Evolutionary conservation across 2,888 invertebrate species (phyloP).

Genomic region (Agrochola litura): DNA sequence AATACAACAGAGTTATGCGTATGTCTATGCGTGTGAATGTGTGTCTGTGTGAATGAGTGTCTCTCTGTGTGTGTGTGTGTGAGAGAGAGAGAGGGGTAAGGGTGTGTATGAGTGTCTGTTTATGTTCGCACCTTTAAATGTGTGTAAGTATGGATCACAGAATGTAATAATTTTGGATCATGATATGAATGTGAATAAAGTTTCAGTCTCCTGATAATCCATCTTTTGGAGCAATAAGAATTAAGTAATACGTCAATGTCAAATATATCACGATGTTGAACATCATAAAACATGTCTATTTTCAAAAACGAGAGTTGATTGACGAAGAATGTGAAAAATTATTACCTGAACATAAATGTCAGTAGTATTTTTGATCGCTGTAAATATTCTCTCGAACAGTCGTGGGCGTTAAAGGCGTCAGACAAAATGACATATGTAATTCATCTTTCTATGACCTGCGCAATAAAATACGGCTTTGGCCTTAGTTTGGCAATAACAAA

Average conservation of each 20-base stretch:
- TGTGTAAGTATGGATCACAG: too few relatives aligned
- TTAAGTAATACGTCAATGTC: background rate
- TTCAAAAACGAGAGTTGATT: slow-evolving; percentile 5
- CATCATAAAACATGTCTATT: slow-evolving; percentile 14
- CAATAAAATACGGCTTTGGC: slow-evolving; percentile 17
- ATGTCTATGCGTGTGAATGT: too few relatives aligned
- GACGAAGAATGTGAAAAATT: slow-evolving; percentile 16
- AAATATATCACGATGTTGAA: background rate
- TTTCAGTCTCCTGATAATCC: too few relatives aligned
- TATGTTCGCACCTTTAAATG: too few relatives aligned
- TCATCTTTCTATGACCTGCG: slow-evolving; percentile 21
- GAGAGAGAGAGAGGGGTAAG: too few relatives aligned
- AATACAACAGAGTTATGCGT: too few relatives aligned
- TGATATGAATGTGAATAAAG: too few relatives aligned
- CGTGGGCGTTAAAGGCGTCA: slow-evolving; percentile 20
- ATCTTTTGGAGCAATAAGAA: too few relatives aligned
- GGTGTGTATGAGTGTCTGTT: too few relatives aligned
- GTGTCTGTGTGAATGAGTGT: too few relatives aligned
- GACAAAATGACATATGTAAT: slow-evolving; percentile 13
- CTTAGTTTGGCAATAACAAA: background rate
- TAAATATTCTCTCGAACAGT: slow-evolving; percentile 22
- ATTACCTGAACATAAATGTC: slow-evolving; percentile 4
- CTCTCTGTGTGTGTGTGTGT: too few relatives aligned
- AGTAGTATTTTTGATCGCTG: slow-evolving; percentile 1
- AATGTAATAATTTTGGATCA: too few relatives aligned